Percentiles rank a stretch among this genome's conserved stretches.
phyloP scores from a whole-genome alignment of 2,797 vertebrate species.

The Echiichthys vipera region DNA sequence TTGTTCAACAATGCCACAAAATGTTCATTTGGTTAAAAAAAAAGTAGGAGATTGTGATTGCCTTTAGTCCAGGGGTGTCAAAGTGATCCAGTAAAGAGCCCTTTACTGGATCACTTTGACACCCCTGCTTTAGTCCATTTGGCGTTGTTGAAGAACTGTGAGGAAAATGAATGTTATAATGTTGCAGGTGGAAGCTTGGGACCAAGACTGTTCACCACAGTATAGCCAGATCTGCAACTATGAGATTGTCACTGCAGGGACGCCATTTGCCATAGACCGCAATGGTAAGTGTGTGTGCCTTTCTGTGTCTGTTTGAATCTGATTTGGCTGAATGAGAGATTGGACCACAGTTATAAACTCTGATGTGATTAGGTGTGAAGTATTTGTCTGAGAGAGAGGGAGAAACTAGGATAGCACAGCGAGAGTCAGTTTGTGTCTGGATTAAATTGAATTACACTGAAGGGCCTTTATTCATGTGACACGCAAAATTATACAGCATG shows the following conservation, averaged over 20 bases:
- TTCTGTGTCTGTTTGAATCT: not conserved
- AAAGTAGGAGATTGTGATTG: not conserved
- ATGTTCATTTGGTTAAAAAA: not conserved
- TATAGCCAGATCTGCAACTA: slow-evolving; percentile 99
- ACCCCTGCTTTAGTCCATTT: no score
- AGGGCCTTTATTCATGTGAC: not conserved
- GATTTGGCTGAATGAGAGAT: not conserved
- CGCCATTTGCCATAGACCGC: slow-evolving; percentile 96
- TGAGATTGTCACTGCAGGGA: slow-evolving; percentile 92
- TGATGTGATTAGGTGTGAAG: slow-evolving; percentile 32
- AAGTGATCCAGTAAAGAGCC: no score
- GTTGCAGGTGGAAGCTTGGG: slow-evolving; percentile 92
- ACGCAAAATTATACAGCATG: not conserved
- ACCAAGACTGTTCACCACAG: slow-evolving; percentile 96
- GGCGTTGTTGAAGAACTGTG: not conserved
- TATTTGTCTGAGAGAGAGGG: slow-evolving; percentile 1
- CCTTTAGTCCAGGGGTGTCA: no score
- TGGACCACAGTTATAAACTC: not conserved
- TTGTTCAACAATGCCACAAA: not conserved
- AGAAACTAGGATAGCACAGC: not conserved
- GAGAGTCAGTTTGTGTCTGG: slow-evolving; percentile 15
- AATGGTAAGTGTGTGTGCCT: slow-evolving; percentile 88
- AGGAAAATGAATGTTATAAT: slow-evolving; percentile 9
- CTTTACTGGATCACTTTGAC: no score
- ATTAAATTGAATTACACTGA: slow-evolving; percentile 5